Base-by-base conservation (phyloP, 2,888 invertebrate genomes). In the Ectemnius cavifrons region DNA sequence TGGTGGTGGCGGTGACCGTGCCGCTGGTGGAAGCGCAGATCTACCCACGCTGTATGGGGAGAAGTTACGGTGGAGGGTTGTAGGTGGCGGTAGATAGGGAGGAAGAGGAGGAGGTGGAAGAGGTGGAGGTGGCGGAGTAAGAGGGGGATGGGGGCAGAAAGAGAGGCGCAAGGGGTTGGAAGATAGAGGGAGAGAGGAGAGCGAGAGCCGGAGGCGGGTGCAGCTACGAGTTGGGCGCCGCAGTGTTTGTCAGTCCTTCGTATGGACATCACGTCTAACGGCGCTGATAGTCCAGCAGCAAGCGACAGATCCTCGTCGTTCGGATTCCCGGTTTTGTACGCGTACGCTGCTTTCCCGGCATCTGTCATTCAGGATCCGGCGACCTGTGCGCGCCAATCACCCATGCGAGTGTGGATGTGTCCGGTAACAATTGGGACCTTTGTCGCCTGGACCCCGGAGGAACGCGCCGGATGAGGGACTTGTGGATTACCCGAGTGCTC, bases 231-330 rank as follows among this genome's bases (percentile, higher is more conserved):
- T 78, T 78, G 80, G 67, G 69, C 75, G 82, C 84, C 86, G 85
- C 88, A 89, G 88, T 89, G 81, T 86, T 85, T 86, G 86, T 87
- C 86, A 87, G 86, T 85, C 87, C 86, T 86, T 85, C 84, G 84
- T 78, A 85, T 84, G 86, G 84, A 83, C 84, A 83, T 81, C 80
- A 82, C 80, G 86, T 82, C 79, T 78, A 76, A 67, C 79, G 75
- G 78, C 78, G 82, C 81, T 79, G 79, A 83, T 81, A 83, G 72
- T 80, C 80, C 37, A 37, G 8, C 8, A 37, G 37, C 37, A 37
- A 37, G 8, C 37, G 37, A 37, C 37, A 37, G 37, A 37, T 37
- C 37, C 37, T 37, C 73, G 37, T 78, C 66, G 63, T 71, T 75
- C 68, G 68, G 67, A 79, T 68, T 57, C 75, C 76, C 47, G 67